A percentile compares a stretch with the other conserved stretches of the same genome.
Evolutionary conservation across 2,888 invertebrate genomes (phyloP).

Genomic region (Ormyrus thymus): DNA sequence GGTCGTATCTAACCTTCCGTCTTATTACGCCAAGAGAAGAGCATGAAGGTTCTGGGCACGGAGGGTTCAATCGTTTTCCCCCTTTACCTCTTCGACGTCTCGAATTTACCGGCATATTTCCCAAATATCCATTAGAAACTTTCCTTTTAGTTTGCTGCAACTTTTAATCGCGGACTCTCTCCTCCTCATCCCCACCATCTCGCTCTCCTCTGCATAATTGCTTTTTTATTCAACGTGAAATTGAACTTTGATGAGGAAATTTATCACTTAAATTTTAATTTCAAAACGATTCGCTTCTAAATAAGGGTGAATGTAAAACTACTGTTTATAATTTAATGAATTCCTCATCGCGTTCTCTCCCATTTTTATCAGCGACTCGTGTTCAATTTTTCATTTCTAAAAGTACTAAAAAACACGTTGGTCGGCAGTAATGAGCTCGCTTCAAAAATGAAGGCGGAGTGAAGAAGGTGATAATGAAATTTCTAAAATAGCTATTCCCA

Average conservation of each 20-base stretch:
- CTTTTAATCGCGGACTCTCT: conserved; percentile 29
- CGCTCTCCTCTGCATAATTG: conserved; percentile 14
- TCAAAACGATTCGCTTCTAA: not conserved
- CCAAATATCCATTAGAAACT: conserved; percentile 46
- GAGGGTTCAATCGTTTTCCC: conserved; percentile 57
- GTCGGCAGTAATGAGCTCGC: not conserved
- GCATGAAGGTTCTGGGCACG: not conserved
- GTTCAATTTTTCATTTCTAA: too few relatives aligned
- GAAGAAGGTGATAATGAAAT: conserved; percentile 35
- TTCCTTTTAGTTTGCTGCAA: conserved; percentile 34
- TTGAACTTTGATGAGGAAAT: conserved; percentile 37
- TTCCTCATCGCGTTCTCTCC: not conserved
- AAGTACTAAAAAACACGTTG: not conserved
- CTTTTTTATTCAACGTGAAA: conserved; percentile 26
- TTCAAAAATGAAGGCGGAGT: not conserved
- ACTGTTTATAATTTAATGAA: not conserved
- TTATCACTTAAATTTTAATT: conserved; percentile 25
- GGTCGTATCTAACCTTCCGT: conserved; percentile 69
- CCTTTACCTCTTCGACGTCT: conserved; percentile 48
- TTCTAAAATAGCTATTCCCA: conserved; percentile 43
- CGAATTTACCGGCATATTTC: conserved; percentile 44
- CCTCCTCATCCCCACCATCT: not conserved
- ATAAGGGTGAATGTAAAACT: conserved; percentile 3
- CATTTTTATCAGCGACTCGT: too few relatives aligned
- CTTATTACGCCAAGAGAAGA: conserved; percentile 63